These are phyloP conservation scores for Opisthograptis luteolata DNA, from an alignment of 2,888 invertebrate species.

Conservation along the genomic window DNA sequence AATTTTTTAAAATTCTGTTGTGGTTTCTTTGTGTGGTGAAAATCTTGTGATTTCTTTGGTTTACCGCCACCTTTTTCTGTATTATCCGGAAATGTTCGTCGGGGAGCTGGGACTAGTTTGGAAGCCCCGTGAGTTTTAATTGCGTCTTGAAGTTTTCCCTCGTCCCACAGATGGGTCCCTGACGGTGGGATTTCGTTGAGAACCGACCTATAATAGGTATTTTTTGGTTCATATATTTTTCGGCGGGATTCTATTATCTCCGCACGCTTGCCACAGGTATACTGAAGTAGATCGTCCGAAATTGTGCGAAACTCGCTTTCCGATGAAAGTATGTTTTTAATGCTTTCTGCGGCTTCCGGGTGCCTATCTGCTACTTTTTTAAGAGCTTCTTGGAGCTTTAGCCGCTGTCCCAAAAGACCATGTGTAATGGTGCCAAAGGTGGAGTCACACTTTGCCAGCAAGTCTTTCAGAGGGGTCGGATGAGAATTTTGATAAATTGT, in stretches of 20 bases:
- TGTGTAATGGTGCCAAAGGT: neutral
- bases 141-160: neutral
- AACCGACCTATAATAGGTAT: neutral
- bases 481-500: too few relatives aligned
- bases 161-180: neutral
- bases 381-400: too few relatives aligned
- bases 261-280: neutral
- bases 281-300: constrained; percentile 1
- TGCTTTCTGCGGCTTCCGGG: neutral
- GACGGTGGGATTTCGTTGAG: constrained; percentile 1
- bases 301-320: too few relatives aligned
- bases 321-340: too few relatives aligned
- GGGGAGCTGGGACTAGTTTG: too few relatives aligned
- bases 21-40: too few relatives aligned
- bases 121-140: neutral
- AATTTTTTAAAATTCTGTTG: too few relatives aligned
- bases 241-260: neutral
- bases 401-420: neutral
- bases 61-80: too few relatives aligned
- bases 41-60: too few relatives aligned
- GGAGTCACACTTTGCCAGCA: neutral
- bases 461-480: too few relatives aligned
- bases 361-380: neutral
- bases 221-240: neutral
- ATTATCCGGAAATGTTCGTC: too few relatives aligned